phyloP scores from a whole-genome alignment of 2,113 vertebrate genomes.

The Nyctibius bracteatus region DNA sequence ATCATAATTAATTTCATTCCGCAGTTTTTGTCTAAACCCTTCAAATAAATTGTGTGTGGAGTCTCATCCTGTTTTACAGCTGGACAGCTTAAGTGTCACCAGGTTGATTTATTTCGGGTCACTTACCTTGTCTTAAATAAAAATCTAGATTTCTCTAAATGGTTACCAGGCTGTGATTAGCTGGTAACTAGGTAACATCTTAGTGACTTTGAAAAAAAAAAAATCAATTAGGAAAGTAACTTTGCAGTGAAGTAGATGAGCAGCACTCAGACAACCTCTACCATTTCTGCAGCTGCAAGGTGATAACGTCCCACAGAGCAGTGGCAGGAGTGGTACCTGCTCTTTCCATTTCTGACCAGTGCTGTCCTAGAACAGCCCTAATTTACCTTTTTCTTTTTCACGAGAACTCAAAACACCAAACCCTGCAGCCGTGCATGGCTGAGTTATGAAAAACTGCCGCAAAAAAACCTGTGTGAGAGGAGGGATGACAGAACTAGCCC shows the following conservation, averaged over 20 bases:
- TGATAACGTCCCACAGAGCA: accelerated
- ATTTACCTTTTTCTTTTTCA: not conserved
- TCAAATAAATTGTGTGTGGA: not conserved
- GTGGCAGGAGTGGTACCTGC: not conserved
- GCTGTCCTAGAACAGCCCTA: not conserved
- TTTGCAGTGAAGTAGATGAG: not conserved
- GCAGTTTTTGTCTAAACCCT: not conserved
- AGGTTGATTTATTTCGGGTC: not conserved
- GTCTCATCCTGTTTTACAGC: not conserved
- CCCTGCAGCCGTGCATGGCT: not conserved
- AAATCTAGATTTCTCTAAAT: not conserved
- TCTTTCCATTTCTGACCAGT: not conserved
- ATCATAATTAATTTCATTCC: not conserved
- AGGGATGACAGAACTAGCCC: not conserved
- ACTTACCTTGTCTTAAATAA: not conserved
- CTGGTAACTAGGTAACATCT: conserved; percentile 20
- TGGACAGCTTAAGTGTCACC: not conserved
- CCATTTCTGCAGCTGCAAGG: not conserved
- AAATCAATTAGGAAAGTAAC: not conserved
- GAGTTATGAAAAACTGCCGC: not conserved
- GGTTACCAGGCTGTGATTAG: not conserved
- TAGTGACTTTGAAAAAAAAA: not conserved
- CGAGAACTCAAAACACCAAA: not conserved
- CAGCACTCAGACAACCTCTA: not conserved
- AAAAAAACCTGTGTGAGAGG: not conserved